phyloP scores from a whole-genome alignment of 2,797 vertebrate species.

The Rhadinocentrus ornatus region DNA sequence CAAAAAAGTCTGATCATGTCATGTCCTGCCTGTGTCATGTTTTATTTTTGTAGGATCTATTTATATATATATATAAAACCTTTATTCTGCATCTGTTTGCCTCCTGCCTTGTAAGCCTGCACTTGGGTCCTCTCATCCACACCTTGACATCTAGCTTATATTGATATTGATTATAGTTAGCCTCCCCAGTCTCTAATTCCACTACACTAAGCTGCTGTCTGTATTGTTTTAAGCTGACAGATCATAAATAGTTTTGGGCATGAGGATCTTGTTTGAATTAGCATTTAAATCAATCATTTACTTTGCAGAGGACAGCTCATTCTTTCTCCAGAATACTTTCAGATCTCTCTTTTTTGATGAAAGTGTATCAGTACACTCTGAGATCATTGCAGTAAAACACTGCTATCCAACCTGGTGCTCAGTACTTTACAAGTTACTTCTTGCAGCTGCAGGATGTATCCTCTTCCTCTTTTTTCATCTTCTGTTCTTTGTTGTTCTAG shows the following conservation, averaged over 20 bases:
- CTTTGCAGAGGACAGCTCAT: not conserved
- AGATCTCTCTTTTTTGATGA: not conserved
- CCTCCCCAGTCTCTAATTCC: too few species aligned
- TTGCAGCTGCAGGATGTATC: constrained; percentile 26
- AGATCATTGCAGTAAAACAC: not conserved
- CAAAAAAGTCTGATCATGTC: too few species aligned
- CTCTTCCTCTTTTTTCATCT: constrained; percentile 6
- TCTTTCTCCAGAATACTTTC: not conserved
- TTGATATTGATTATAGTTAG: too few species aligned
- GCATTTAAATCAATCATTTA: not conserved
- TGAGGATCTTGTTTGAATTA: not conserved
- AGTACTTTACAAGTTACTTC: constrained; percentile 1
- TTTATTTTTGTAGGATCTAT: too few species aligned
- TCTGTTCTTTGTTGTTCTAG: constrained; percentile 25
- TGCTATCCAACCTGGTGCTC: not conserved
- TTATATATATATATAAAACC: too few species aligned
- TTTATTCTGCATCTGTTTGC: too few species aligned
- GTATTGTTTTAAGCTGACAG: not conserved
- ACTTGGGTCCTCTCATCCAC: too few species aligned
- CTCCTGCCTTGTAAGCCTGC: too few species aligned
- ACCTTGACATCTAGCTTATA: too few species aligned
- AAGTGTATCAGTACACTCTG: not conserved
- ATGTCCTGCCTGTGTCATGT: too few species aligned
- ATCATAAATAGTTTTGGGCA: not conserved
- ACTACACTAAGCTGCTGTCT: not conserved